Evolutionary conservation across 2,797 vertebrate species (phyloP).

Genomic region (Numenius phaeopus): DNA sequence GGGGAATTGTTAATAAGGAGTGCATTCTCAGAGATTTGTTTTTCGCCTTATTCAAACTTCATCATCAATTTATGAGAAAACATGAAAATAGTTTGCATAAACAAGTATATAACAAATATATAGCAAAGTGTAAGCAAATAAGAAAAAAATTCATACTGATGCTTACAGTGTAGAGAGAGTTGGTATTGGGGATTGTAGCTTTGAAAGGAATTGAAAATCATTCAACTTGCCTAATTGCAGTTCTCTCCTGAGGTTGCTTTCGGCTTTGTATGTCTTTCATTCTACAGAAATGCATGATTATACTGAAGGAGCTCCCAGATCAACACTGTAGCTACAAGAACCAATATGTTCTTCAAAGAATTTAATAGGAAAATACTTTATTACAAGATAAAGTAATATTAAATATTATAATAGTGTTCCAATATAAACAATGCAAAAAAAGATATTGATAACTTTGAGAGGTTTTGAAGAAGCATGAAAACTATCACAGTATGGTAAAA

Average conservation of each 20-base stretch:
- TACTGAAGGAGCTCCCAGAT: background rate
- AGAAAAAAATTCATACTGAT: background rate
- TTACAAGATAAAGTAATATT: background rate
- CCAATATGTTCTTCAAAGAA: background rate
- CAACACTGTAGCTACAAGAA: background rate
- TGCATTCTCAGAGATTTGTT: background rate
- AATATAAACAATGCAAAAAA: background rate
- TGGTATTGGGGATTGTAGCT: background rate
- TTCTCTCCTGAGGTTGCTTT: background rate
- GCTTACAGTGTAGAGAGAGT: background rate
- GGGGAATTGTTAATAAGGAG: background rate
- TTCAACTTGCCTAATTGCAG: background rate
- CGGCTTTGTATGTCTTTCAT: background rate
- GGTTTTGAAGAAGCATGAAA: background rate
- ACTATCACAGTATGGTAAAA: background rate
- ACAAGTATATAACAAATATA: background rate
- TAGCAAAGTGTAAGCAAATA: background rate
- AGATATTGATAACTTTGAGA: background rate
- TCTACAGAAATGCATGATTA: background rate
- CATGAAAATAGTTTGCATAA: background rate
- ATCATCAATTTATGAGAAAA: background rate
- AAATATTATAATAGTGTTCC: background rate
- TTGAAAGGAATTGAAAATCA: background rate
- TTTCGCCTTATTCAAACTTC: background rate
- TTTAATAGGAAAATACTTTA: background rate